phyloP scores from a whole-genome alignment of 2,113 vertebrate genomes.

The Dicaeum eximium region DNA sequence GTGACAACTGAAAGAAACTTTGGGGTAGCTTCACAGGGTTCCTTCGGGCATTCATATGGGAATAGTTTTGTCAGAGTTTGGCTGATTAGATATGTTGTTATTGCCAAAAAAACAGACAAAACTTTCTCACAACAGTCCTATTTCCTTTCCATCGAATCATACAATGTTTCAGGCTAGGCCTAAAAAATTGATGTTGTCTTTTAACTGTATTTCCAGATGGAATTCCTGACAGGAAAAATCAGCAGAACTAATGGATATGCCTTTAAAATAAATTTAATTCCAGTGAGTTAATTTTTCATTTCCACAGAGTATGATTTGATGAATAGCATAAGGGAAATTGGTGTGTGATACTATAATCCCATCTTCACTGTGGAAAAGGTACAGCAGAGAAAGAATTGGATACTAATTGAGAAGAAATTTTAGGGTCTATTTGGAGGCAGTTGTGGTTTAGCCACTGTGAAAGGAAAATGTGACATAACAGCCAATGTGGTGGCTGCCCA shows the following conservation, averaged over 20 bases:
- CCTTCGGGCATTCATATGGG: neutral
- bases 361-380: neutral
- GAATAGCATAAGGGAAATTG: neutral
- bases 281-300: conserved; percentile 27
- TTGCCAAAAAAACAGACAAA: conserved; percentile 6
- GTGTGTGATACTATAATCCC: neutral
- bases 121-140: neutral
- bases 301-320: neutral
- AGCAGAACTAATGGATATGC: neutral
- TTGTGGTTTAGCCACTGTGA: neutral
- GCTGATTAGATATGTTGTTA: neutral
- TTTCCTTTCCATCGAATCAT: conserved; percentile 20
- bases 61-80: conserved; percentile 11
- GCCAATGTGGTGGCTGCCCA: neutral
- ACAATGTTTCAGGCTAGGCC: neutral
- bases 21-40: neutral
- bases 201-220: conserved; percentile 34
- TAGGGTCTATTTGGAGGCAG: neutral
- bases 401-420: neutral
- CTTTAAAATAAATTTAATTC: conserved; percentile 28
- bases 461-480: neutral
- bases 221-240: conserved; percentile 20
- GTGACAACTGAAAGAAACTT: neutral
- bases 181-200: conserved; percentile 17
- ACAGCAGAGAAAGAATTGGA: neutral